Conservation (phyloP, 2,888 invertebrate species). For the Merodon equestris region DNA sequence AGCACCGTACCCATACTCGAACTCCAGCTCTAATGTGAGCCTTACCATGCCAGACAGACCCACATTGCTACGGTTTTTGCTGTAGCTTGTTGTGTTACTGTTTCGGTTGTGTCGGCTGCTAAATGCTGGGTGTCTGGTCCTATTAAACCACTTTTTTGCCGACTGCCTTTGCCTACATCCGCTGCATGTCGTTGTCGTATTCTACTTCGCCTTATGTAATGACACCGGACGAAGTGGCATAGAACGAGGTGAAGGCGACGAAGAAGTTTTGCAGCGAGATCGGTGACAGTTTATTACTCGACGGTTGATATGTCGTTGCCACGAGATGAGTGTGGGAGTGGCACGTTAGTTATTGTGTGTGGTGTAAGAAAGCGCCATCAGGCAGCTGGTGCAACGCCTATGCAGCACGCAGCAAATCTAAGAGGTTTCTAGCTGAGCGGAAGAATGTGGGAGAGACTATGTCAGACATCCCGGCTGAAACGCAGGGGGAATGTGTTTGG, state of each 20-base stretch:
- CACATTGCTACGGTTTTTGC: neutral
- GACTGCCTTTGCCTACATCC: constrained; percentile 47
- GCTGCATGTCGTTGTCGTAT: constrained; percentile 31
- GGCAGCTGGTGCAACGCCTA: constrained; percentile 49
- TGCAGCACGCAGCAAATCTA: neutral
- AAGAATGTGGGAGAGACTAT: constrained; percentile 58
- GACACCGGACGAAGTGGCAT: neutral
- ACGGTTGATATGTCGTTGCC: constrained; percentile 30
- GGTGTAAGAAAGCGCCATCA: constrained; percentile 14
- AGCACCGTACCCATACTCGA: constrained; percentile 24
- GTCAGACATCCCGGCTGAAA: constrained; percentile 29
- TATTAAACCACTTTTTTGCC: constrained; percentile 62
- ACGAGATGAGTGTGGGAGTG: constrained; percentile 36
- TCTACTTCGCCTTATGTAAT: constrained; percentile 17
- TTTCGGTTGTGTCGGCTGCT: constrained; percentile 30
- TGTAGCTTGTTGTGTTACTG: constrained; percentile 49
- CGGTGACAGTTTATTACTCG: constrained; percentile 13
- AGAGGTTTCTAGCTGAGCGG: constrained; percentile 31
- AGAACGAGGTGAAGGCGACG: neutral
- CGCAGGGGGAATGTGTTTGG: constrained; percentile 12
- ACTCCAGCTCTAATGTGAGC: constrained; percentile 36
- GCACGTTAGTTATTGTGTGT: constrained; percentile 14
- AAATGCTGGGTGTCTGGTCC: constrained; percentile 52
- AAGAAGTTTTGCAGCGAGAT: constrained; percentile 9
- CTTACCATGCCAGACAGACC: constrained; percentile 58